Evolutionary conservation across 2,797 vertebrate genomes (phyloP).

Genomic region (Amphiprion clarkii): DNA sequence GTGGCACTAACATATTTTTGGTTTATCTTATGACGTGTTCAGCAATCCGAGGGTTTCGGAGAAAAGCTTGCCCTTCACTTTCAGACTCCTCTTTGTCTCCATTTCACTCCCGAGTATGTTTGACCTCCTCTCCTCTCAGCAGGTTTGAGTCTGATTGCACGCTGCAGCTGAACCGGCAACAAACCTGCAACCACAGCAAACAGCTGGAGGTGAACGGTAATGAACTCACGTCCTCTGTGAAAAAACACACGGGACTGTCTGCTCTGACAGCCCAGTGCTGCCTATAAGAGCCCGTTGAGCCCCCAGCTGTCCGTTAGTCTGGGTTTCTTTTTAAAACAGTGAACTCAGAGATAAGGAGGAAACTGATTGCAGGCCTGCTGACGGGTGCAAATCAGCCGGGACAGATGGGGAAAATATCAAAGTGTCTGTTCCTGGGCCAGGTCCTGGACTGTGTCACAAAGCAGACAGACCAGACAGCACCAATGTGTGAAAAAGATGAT

Average conservation of each 20-base stretch:
- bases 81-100: slow-evolving; percentile 38
- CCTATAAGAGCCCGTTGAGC: neutral
- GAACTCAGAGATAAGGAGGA: slow-evolving; percentile 66
- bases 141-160: slow-evolving; percentile 46
- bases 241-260: slow-evolving; percentile 24
- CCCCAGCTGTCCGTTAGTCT: slow-evolving; percentile 32
- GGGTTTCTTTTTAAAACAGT: slow-evolving; percentile 51
- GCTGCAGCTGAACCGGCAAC: slow-evolving; percentile 58
- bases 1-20: neutral
- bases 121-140: slow-evolving; percentile 56
- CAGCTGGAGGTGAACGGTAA: slow-evolving; percentile 59
- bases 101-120: slow-evolving; percentile 6
- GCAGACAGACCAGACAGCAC: slow-evolving; percentile 68
- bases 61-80: slow-evolving; percentile 29
- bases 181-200: slow-evolving; percentile 76
- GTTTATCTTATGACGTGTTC: slow-evolving; percentile 32
- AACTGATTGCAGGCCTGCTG: slow-evolving; percentile 50
- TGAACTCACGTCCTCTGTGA: slow-evolving; percentile 55
- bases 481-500: slow-evolving; percentile 77
- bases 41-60: slow-evolving; percentile 30
- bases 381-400: slow-evolving; percentile 69
- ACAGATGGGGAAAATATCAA: slow-evolving; percentile 73
- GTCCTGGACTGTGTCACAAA: slow-evolving; percentile 74
- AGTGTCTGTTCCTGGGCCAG: slow-evolving; percentile 54
- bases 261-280: neutral